Evolutionary conservation across 2,113 vertebrate species (phyloP), one percentile per base, ranked within the genome.

Genomic region (Passer domesticus): DNA sequence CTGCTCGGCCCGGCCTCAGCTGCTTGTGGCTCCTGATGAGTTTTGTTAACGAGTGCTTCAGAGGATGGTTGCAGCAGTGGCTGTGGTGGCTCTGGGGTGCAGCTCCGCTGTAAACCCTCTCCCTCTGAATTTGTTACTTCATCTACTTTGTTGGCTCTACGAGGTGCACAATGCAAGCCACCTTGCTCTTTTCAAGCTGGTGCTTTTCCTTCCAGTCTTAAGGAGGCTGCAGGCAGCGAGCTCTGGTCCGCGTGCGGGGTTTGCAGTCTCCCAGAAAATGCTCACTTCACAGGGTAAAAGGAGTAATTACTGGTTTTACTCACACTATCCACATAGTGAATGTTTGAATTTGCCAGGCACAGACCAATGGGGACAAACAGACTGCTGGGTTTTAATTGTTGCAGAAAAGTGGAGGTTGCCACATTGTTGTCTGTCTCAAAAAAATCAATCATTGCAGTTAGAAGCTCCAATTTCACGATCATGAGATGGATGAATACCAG

Each of bases 21-120:
- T 98, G 98, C 97, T 96, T 60, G 86, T 46, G 62, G 11, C 87
- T 89, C 89, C 97, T 76, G 95, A 90, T 96, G 96, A 82, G 92
- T 96, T 87, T 93, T 93, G 95, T 94, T 99, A 98, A 98, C 98
- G 98, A 98, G 98, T 52, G 95, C 84, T 94, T 96, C 96, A 76
- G 96, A 96, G 94, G 75, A 89, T 77, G 94, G 66, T 82, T 95
- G 28, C 43, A 50, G 86, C 25, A 6, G 43, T 72, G 92, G 35
- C 58, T 79, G 37, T 31, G 44, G 27, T n/a, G 46, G 17, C 83
- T 90, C 62, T 87, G 76, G 53, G n/a, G 43, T 47, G 79, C 50
- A 9, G 35, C 63, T 74, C 67, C 72, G 12, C 88, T 92, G 79
- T 31, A 88, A 95, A 83, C 59, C 44, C 19, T 11, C 12, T 33